phyloP scores from a whole-genome alignment of 2,888 invertebrate species.

The Deladenus siricidicola region DNA sequence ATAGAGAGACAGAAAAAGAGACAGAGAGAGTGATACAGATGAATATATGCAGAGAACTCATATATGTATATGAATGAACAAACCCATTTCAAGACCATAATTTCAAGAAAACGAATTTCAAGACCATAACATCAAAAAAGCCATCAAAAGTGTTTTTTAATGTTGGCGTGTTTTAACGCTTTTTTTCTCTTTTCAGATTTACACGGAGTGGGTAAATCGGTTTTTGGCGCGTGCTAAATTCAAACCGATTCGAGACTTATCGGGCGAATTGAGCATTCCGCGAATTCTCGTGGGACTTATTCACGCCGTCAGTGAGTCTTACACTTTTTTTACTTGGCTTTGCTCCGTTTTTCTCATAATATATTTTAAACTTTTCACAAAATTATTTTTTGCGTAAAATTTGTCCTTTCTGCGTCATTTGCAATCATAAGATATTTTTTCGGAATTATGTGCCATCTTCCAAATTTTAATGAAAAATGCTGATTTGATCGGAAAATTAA shows the following conservation, averaged over 20 bases:
- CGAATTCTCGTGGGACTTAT: slow-evolving; percentile 37
- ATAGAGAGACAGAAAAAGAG: too few species aligned
- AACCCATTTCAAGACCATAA: too few species aligned
- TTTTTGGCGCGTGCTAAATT: slow-evolving; percentile 32
- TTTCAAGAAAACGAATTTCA: too few species aligned
- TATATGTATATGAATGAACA: too few species aligned
- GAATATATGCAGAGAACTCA: too few species aligned
- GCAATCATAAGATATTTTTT: not conserved
- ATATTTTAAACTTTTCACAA: not conserved
- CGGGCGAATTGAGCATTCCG: slow-evolving; percentile 41
- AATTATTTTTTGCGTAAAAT: not conserved
- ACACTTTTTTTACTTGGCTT: not conserved
- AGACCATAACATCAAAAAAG: too few species aligned
- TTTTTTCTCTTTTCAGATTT: slow-evolving; percentile 40
- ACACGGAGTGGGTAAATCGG: slow-evolving; percentile 48
- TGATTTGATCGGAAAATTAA: too few species aligned
- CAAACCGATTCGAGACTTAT: slow-evolving; percentile 38
- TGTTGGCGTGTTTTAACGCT: too few species aligned
- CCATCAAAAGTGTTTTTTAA: too few species aligned
- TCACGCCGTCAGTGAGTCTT: slow-evolving; percentile 39
- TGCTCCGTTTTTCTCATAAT: not conserved
- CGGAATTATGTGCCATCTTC: too few species aligned
- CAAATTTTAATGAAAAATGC: too few species aligned
- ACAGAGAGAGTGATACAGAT: too few species aligned
- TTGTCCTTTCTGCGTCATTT: not conserved